phyloP scores from a whole-genome alignment of 2,888 invertebrate species.

The Drosophila peninsularis region DNA sequence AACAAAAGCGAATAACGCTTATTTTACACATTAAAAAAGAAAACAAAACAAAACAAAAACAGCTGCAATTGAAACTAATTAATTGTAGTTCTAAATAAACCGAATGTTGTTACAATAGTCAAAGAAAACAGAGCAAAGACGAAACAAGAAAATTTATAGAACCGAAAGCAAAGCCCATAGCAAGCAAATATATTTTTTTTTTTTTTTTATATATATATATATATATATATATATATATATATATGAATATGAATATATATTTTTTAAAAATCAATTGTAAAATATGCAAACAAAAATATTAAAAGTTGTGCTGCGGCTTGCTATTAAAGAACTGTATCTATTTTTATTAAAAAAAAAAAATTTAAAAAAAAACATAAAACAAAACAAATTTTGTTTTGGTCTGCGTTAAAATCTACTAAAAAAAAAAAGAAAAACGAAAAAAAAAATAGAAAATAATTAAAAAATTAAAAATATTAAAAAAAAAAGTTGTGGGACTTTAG shows the following conservation, averaged over 20 bases:
- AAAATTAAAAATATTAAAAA: constrained; percentile 1
- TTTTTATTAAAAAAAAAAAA: constrained; percentile 41
- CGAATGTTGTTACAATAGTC: constrained; percentile 64
- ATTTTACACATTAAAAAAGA: constrained; percentile 47
- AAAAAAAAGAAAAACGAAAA: constrained; percentile 2
- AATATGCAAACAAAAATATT: constrained; percentile 28
- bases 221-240: constrained; percentile 5
- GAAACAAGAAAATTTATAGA: too few species aligned
- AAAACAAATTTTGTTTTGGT: constrained; percentile 19
- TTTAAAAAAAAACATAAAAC: not conserved
- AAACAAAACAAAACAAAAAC: not conserved
- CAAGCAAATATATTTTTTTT: constrained; percentile 31
- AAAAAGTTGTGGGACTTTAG: constrained; percentile 10
- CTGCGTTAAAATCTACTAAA: constrained; percentile 35
- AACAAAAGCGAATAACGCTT: constrained; percentile 60
- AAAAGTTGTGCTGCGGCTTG: constrained; percentile 55
- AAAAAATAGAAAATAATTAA: constrained; percentile 6
- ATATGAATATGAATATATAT: constrained; percentile 28
- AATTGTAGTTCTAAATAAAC: constrained; percentile 44
- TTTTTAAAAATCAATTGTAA: constrained; percentile 47
- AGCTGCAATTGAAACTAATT: constrained; percentile 16
- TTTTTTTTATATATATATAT: constrained; percentile 13
- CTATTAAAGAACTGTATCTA: constrained; percentile 50
- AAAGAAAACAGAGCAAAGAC: constrained; percentile 13
- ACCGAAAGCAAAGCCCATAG: constrained; percentile 23